These are phyloP conservation scores for Trachelus tabidus DNA, from an alignment of 2,888 invertebrate species.

Conservation along the genomic window DNA sequence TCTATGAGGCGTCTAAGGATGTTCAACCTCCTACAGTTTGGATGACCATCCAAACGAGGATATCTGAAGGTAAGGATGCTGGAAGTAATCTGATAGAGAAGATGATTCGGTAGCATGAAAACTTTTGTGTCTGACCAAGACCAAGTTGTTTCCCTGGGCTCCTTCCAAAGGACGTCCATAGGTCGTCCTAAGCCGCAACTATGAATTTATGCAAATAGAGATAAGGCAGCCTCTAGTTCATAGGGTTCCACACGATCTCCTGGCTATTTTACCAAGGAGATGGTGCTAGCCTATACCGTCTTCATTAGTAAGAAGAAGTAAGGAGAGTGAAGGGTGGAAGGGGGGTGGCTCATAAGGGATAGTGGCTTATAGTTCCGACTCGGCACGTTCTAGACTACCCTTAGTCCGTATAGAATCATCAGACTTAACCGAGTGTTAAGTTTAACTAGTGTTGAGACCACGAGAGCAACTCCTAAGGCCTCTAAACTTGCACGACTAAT, in stretches of 20 bases:
- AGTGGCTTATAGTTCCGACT: slow-evolving; percentile 42
- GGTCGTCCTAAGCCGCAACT: slow-evolving; percentile 55
- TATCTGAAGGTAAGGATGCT: background rate
- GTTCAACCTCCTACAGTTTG: background rate
- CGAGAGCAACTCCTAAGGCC: slow-evolving; percentile 12
- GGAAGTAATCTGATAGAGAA: background rate
- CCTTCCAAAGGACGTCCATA: slow-evolving; percentile 43
- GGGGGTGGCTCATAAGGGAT: background rate
- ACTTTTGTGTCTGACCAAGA: background rate
- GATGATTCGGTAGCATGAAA: background rate
- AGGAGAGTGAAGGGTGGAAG: background rate
- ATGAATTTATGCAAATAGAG: slow-evolving; percentile 65
- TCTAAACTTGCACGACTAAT: background rate
- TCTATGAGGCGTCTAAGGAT: background rate
- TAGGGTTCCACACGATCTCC: background rate
- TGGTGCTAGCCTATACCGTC: background rate
- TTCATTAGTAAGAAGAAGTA: background rate
- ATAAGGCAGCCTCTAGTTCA: slow-evolving; percentile 51
- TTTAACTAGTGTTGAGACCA: slow-evolving; percentile 46
- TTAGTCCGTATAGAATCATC: slow-evolving; percentile 25
- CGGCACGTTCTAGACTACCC: slow-evolving; percentile 22
- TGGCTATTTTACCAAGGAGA: background rate
- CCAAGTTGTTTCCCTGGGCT: slow-evolving; percentile 6
- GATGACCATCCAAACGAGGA: too few species aligned
- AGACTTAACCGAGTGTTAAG: slow-evolving; percentile 57